Evolutionary conservation across 1,140 invertebrate genomes (phyloP).

Genomic region (Drosophila willistoni): DNA sequence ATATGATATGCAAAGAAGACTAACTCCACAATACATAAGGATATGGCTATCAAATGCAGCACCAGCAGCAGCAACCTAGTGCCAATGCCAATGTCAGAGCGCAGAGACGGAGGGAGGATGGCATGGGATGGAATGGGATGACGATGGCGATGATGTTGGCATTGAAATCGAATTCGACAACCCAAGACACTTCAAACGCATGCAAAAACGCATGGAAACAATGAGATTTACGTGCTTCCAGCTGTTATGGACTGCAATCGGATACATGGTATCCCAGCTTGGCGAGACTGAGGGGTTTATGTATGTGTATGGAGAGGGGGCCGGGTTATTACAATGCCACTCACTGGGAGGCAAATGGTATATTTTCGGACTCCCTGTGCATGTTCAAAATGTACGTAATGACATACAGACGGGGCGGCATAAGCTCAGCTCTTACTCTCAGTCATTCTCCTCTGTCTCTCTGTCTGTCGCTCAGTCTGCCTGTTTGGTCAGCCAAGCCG

Average conservation of each 20-base stretch:
- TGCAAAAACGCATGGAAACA: conserved; percentile 76
- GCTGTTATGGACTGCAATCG: conserved; percentile 76
- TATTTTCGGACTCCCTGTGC: conserved; percentile 30
- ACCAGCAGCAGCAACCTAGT: conserved; percentile 37
- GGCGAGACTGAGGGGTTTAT: background rate
- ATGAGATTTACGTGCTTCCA: conserved; percentile 77
- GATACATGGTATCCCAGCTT: conserved; percentile 53
- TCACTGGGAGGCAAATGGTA: conserved; percentile 24
- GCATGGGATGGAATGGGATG: conserved; percentile 22
- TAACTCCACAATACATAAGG: conserved; percentile 35
- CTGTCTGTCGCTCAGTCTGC: conserved; percentile 65
- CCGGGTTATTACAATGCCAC: conserved; percentile 45
- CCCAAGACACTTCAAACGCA: conserved; percentile 64
- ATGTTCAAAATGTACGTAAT: conserved; percentile 4
- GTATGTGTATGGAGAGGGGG: background rate
- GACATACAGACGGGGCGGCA: background rate
- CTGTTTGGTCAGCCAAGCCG: conserved; percentile 62
- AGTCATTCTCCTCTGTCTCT: conserved; percentile 39
- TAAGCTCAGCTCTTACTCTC: conserved; percentile 24
- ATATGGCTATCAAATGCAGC: conserved; percentile 55
- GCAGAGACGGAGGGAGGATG: background rate
- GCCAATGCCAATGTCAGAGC: background rate
- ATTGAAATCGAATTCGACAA: conserved; percentile 74
- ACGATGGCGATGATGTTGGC: conserved; percentile 30
- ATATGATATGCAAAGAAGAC: conserved; percentile 25